Percentiles rank a stretch among this genome's conserved stretches.
These are phyloP conservation scores for Psilanteris sp. DNA, from an alignment of 1,140 invertebrate species.

Conservation along the genomic window DNA sequence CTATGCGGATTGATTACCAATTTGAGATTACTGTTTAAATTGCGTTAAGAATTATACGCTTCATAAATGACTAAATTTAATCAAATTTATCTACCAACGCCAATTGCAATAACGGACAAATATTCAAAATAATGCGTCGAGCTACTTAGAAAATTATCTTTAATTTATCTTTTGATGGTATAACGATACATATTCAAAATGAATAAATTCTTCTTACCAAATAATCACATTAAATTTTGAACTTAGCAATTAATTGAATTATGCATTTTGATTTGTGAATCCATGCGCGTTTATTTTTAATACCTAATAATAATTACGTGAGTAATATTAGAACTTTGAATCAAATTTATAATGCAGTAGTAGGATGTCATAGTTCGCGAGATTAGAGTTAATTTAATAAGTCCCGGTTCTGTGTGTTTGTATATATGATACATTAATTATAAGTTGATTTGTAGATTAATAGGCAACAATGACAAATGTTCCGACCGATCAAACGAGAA, in stretches of 20 bases:
- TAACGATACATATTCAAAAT: constrained; percentile 13
- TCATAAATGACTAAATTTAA: too few relatives aligned
- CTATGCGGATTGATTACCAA: too few relatives aligned
- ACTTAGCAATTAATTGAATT: constrained; percentile 27
- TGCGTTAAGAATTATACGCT: too few relatives aligned
- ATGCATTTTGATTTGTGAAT: constrained; percentile 23
- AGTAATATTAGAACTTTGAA: constrained; percentile 37
- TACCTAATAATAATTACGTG: constrained; percentile 18
- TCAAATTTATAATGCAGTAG: constrained; percentile 47
- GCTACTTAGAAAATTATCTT: too few relatives aligned
- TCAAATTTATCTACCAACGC: too few relatives aligned
- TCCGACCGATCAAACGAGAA: constrained; percentile 23
- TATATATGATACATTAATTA: constrained; percentile 49
- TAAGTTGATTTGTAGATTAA: constrained; percentile 58
- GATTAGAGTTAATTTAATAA: constrained; percentile 54
- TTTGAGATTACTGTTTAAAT: too few relatives aligned
- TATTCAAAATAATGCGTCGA: too few relatives aligned
- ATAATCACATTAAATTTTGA: neutral
- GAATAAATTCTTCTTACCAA: constrained; percentile 26
- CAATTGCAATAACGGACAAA: too few relatives aligned
- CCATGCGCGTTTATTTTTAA: constrained; percentile 15
- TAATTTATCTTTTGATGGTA: too few relatives aligned
- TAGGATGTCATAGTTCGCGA: constrained; percentile 40
- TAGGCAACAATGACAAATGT: constrained; percentile 54
- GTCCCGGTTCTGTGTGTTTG: constrained; percentile 11